Conservation (phyloP, 1,140 invertebrate genomes). For the Steinernema feltiae region DNA sequence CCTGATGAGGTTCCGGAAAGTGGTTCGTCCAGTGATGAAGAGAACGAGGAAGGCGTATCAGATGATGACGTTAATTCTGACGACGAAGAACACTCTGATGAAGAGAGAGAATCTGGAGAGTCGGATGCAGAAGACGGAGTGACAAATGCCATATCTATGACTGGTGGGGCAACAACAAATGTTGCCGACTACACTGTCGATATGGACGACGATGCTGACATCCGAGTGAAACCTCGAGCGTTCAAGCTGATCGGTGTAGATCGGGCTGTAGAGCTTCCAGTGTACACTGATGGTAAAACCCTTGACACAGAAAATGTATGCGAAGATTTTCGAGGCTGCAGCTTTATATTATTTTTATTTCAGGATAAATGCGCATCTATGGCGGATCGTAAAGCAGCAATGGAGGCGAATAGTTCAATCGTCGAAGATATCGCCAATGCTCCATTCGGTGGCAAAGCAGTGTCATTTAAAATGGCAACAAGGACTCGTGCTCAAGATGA, state of each 20-base stretch:
- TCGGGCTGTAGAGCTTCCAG: conserved; percentile 1
- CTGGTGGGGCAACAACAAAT: neutral
- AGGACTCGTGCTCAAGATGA: neutral
- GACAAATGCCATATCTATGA: neutral
- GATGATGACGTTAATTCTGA: conserved; percentile 11
- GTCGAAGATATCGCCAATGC: conserved; percentile 27
- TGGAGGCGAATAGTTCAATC: conserved; percentile 5
- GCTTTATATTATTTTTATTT: conserved; percentile 4
- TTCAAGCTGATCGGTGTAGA: conserved; percentile 15
- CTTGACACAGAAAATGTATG: too few relatives aligned
- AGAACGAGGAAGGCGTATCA: neutral
- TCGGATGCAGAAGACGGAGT: too few relatives aligned
- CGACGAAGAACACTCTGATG: conserved; percentile 29
- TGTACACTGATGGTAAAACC: neutral
- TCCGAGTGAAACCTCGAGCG: conserved; percentile 9
- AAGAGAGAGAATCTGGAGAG: conserved; percentile 16
- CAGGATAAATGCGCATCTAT: neutral
- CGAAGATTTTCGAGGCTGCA: neutral
- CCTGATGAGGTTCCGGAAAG: conserved; percentile 18
- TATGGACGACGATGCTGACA: conserved; percentile 16
- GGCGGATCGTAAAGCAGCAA: conserved; percentile 21
- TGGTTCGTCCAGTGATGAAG: conserved; percentile 16
- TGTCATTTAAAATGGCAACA: conserved; percentile 43
- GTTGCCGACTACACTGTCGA: conserved; percentile 19
- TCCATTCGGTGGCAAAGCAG: conserved; percentile 45